Evolutionary conservation across 2,888 invertebrate species (phyloP).

Genomic region (Gortyna flavago): DNA sequence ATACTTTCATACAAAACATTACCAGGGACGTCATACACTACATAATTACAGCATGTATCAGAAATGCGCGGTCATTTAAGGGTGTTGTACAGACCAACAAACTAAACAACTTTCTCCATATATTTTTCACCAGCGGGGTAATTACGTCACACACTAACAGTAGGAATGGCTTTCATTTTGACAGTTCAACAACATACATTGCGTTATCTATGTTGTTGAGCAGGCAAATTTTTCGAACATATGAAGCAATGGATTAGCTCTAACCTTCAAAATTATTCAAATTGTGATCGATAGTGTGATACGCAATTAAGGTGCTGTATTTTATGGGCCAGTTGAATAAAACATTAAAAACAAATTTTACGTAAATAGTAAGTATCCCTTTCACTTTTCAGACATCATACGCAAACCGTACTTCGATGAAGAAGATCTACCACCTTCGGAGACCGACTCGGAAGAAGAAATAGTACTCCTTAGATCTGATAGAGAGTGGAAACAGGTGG

Average conservation of each 20-base stretch:
- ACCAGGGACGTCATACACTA: neutral
- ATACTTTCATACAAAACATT: neutral
- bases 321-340: neutral
- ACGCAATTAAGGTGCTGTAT: neutral
- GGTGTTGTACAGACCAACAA: too few species aligned
- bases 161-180: too few species aligned
- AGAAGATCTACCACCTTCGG: slow-evolving; percentile 91
- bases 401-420: slow-evolving; percentile 93
- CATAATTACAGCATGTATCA: neutral
- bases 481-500: slow-evolving; percentile 73
- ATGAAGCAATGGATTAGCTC: too few species aligned
- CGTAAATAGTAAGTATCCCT: slow-evolving; percentile 10
- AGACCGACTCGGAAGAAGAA: slow-evolving; percentile 91
- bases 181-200: too few species aligned
- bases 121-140: too few species aligned
- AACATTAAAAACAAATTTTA: neutral
- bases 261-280: too few species aligned
- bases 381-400: slow-evolving; percentile 81
- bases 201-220: too few species aligned
- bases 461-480: slow-evolving; percentile 88
- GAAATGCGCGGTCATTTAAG: neutral
- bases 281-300: too few species aligned
- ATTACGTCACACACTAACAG: too few species aligned
- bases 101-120: too few species aligned
- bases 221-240: too few species aligned